Conservation (phyloP, 2,888 invertebrate genomes). For the Alitta virens region DNA sequence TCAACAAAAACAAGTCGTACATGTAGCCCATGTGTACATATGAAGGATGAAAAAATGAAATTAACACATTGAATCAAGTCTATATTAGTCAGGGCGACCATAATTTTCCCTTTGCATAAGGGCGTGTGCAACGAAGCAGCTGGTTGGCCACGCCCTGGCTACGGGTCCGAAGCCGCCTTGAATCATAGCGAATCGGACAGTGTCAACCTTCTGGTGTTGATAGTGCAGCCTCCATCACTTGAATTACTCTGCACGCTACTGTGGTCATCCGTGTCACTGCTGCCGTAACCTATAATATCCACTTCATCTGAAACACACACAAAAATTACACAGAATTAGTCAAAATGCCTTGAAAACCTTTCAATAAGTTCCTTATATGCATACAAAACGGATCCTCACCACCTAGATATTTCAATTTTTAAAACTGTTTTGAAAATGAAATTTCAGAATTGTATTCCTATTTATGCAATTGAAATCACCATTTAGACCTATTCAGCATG, state of each 20-base stretch:
- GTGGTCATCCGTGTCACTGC: slow-evolving; percentile 20
- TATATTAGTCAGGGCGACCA: neutral
- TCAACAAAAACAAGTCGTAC: neutral
- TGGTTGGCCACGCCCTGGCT: neutral
- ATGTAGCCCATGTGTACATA: neutral
- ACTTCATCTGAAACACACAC: slow-evolving; percentile 19
- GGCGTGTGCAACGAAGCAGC: neutral
- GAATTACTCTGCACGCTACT: slow-evolving; percentile 18
- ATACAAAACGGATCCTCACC: too few relatives aligned
- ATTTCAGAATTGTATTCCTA: too few relatives aligned
- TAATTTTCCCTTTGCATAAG: slow-evolving; percentile 7
- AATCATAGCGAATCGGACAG: slow-evolving; percentile 13
- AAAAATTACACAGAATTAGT: neutral
- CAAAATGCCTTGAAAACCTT: too few relatives aligned
- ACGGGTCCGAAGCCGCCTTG: neutral
- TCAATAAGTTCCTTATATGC: too few relatives aligned
- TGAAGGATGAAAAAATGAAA: neutral
- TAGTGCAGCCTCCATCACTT: slow-evolving; percentile 11
- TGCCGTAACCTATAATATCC: slow-evolving; percentile 16
- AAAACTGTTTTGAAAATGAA: too few relatives aligned
- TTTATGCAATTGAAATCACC: too few relatives aligned
- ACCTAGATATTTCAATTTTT: too few relatives aligned
- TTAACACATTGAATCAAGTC: neutral
- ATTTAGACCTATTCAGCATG: too few relatives aligned
- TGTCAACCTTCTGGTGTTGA: slow-evolving; percentile 7